Evolutionary conservation across 92 coral and sea anemone species (phyloP), one percentile per base, ranked within the genome.

Genomic region (Siderastrea siderea): DNA sequence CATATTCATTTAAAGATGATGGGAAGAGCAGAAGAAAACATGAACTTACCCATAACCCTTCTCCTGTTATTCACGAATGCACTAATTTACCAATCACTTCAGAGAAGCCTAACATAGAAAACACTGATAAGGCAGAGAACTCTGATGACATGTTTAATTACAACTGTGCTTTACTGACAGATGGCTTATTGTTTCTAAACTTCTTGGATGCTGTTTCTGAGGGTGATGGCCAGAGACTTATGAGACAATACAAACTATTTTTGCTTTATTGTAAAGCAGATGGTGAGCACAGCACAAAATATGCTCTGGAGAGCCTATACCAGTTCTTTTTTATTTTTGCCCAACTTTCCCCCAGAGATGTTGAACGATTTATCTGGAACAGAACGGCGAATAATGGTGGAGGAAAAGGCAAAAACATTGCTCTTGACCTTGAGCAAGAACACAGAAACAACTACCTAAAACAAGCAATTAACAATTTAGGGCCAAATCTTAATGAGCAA

Each of bases 391-490:
- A 90, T 70, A 93, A 82, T 65, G 79, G 68, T 65, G 91, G 92
- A 62, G 84, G 54, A 43, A 58, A 47, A 47, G 96, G 96, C 47
- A 82, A 64, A 62, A 93, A 93, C 74, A 93, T 89, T 7, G 82
- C 94, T 57, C 61, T 92, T 12, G 95, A 90, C 69, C 91, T 93
- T 45, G 93, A 93, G 43, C 78, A 68, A 19, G 95, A 93, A 84
- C 95, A 93, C 81, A 93, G 93, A 69, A 89, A 89, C 73, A 90
- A 86, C 77, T 90, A 63, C 77, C 47, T 90, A 43, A 93, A 93
- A 79, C 93, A 90, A 69, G 93, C 93, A 47, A 86, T 93, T 8
- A 93, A 90, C 88, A 90, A 90, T 61, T 55, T 93, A 50, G 96
- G 96, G 57, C 93, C 96, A 61, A 93, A 93, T 84, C 80, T 93